Evolutionary conservation across 2,797 vertebrate species (phyloP), one percentile per base, ranked within the genome.

Genomic region (Limosa lapponica): DNA sequence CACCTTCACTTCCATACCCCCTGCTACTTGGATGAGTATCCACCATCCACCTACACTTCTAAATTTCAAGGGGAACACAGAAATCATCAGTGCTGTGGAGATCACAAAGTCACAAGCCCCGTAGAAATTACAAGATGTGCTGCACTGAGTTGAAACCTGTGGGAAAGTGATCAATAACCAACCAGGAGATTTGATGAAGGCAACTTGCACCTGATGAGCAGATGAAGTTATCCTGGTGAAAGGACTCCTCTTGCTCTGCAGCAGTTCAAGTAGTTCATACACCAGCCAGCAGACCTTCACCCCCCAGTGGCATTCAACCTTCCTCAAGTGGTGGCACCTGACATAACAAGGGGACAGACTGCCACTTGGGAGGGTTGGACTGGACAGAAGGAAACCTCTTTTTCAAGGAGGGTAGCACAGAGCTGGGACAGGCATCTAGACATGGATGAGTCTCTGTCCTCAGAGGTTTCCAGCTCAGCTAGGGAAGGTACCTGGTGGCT

Each of bases 211-310:
- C 22, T 89, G 49, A 36, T 46, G 54, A 79, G 25, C 10, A 57
- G 41, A 41, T 49, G 51, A 73, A 59, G 15, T 62, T 87, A 10
- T n/a, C 20, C 43, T 36, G 24, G 22, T 79, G 30, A 51, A 85
- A 23, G 34, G 34, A 49, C 28, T 87, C 24, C 8, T 67, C 10
- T 78, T 66, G 24, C 27, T 67, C 16, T 2, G 4, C 44, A 71
- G 43, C 4, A 4, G n/a, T 59, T 1, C 4, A 78, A 87, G 16
- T 0, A 1, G 39, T 46, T 54, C 32, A 6, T 37, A 46, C 5
- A 8, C 16, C 57, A 73, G 32, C 30, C 4, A 10, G 36, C 20
- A 78, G 12, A 39, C 25, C 51, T 66, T 58, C 39, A 58, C 37
- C 51, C 25, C 59, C 16, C 25, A 57, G 20, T 7, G 37, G 22